Evolutionary conservation across 2,888 invertebrate genomes (phyloP), one percentile per base, ranked within the genome.

Genomic region (Epirrhoe alternata): DNA sequence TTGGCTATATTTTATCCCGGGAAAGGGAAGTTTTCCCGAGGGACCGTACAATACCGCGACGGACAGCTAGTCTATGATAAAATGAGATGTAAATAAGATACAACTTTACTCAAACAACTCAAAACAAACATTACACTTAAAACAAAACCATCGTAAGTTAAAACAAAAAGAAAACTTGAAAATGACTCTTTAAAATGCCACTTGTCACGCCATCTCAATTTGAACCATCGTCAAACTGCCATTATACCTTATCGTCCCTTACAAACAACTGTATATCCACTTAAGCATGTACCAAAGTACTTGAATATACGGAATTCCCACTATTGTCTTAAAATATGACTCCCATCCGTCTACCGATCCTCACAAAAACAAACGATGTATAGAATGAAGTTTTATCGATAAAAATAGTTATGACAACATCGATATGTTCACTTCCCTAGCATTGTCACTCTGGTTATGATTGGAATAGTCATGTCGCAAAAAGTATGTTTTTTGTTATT

Each of bases 271-370:
- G 79, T 78, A 74, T 65, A 77, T 74, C 79, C 42, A 70, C 76
- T 70, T 72, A 73, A 77, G 69, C 16, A 51, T 35, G 31, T 49
- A 16, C 30, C 35, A 56, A 24, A 61, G 59, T 52, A 31, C 53
- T 42, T 30, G 31, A 17, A 54, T 76, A 78, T 74, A 72, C 74
- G 76, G 78, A 79, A 76, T 73, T 83, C 82, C 59, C 82, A 81
- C 78, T 76, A 84, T 85, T 86, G 85, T 85, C 68, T 80, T 71
- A 70, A 74, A 78, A 75, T 66, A 57, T 76, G 69, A 75, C 80
- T 84, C 84, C 78, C 84, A 84, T 81, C 78, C 80, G 71, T 78
- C 76, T 74, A 68, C 53, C 51, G 50, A 61, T 72, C 65, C 58
- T 51, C 65, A 74, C 75, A 74, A 75, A 71, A 72, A 70, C 74